Evolutionary conservation across 2,113 vertebrate species (phyloP).

Genomic region (Chaetops frenatus): DNA sequence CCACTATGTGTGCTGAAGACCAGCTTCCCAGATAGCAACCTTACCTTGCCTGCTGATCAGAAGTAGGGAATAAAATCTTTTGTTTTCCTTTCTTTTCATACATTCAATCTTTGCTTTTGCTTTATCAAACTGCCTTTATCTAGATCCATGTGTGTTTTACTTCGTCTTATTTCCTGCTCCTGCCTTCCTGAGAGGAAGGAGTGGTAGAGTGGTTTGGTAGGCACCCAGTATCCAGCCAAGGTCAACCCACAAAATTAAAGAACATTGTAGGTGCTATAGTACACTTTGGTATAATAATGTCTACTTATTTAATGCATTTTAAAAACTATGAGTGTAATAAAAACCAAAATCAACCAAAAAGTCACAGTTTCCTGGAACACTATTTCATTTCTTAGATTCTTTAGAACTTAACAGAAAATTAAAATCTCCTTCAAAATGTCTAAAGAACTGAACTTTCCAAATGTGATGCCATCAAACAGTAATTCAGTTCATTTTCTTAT

Average conservation of each 20-base stretch:
- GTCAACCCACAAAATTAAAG: neutral
- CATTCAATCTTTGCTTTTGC: neutral
- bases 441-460: neutral
- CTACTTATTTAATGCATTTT: neutral
- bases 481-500: neutral
- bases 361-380: neutral
- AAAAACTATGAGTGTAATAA: neutral
- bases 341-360: neutral
- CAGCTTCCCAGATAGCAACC: neutral
- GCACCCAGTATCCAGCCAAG: neutral
- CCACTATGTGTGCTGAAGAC: accelerated
- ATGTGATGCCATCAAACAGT: neutral
- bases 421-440: neutral
- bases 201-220: neutral
- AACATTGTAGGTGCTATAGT: neutral
- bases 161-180: neutral
- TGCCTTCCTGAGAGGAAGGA: neutral
- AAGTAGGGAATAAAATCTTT: neutral
- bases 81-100: neutral
- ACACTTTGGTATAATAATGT: neutral
- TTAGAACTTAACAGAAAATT: neutral
- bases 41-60: neutral
- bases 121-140: neutral
- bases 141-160: neutral
- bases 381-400: neutral